These are phyloP conservation scores for Cryptosula pallasiana DNA, from an alignment of 2,888 invertebrate species.

Conservation along the genomic window DNA sequence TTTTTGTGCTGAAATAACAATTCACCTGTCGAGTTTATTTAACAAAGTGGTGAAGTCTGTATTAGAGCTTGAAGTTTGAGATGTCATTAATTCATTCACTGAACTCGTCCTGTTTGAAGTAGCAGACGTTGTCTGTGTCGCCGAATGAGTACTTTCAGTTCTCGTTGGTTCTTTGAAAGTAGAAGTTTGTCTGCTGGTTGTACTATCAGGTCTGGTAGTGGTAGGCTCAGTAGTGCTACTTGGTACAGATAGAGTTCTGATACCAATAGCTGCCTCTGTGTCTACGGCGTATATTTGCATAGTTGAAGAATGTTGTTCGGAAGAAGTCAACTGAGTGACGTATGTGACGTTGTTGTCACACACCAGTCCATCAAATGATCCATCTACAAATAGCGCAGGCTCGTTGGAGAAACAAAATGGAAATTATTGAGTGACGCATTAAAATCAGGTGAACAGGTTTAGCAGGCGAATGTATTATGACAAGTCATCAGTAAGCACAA, in stretches of 20 bases:
- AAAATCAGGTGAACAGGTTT: neutral
- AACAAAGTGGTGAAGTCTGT: too few species aligned
- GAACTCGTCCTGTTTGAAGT: too few species aligned
- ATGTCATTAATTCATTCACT: too few species aligned
- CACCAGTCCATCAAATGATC: neutral
- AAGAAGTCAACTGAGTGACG: neutral
- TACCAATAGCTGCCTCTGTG: neutral
- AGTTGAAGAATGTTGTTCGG: neutral
- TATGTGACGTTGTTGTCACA: neutral
- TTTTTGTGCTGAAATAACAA: too few species aligned
- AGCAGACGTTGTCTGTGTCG: too few species aligned
- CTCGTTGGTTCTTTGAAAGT: neutral
- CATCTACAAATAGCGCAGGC: neutral
- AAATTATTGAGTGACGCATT: constrained; percentile 4
- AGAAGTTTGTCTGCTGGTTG: neutral
- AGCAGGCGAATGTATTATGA: neutral
- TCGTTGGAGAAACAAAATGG: too few species aligned
- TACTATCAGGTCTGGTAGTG: neutral
- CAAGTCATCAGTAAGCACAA: too few species aligned
- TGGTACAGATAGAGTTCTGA: too few species aligned
- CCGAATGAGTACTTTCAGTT: too few species aligned
- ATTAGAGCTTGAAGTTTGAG: too few species aligned
- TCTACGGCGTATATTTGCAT: constrained; percentile 3
- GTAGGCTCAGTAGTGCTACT: neutral
- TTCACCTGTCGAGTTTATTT: too few species aligned